A percentile compares a stretch with the other conserved stretches of the same genome.
Conservation (phyloP, 2,797 vertebrate species). For the Meriones psammophilus region DNA sequence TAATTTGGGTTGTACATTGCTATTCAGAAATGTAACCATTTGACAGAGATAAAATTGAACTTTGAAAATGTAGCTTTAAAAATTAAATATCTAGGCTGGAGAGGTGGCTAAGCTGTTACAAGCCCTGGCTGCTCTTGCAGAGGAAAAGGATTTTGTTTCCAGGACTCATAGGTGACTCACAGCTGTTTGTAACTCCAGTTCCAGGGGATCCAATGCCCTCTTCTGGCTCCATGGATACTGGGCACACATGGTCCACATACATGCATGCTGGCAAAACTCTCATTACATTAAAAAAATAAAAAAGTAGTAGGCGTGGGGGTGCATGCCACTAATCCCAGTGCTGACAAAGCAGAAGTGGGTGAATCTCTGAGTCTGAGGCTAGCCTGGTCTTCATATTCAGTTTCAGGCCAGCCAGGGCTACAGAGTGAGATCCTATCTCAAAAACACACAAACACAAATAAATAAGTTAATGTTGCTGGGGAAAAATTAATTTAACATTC, state of each 20-base stretch:
- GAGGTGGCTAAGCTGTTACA: not conserved
- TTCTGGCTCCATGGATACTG: too few species aligned
- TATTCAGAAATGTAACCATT: constrained; percentile 44
- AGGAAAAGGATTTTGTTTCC: not conserved
- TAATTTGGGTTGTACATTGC: not conserved
- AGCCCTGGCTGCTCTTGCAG: not conserved
- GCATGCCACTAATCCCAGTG: too few species aligned
- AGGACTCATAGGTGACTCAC: not conserved
- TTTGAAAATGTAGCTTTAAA: constrained; percentile 58
- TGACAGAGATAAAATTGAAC: constrained; percentile 66
- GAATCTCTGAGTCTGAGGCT: not conserved
- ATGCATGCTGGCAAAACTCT: not conserved
- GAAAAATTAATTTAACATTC: constrained; percentile 41
- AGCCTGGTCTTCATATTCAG: not conserved
- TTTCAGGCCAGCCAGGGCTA: too few species aligned
- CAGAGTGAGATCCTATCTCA: too few species aligned
- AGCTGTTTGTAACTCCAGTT: too few species aligned
- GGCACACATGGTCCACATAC: not conserved
- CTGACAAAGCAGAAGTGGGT: not conserved
- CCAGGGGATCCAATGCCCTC: too few species aligned
- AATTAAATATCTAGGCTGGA: not conserved
- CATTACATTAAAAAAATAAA: not conserved
- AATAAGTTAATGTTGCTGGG: not conserved
- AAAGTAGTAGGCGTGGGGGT: not conserved
- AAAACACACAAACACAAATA: not conserved